Evolutionary conservation across 2,113 vertebrate species (phyloP).

Genomic region (Chaetorhynchus papuensis): DNA sequence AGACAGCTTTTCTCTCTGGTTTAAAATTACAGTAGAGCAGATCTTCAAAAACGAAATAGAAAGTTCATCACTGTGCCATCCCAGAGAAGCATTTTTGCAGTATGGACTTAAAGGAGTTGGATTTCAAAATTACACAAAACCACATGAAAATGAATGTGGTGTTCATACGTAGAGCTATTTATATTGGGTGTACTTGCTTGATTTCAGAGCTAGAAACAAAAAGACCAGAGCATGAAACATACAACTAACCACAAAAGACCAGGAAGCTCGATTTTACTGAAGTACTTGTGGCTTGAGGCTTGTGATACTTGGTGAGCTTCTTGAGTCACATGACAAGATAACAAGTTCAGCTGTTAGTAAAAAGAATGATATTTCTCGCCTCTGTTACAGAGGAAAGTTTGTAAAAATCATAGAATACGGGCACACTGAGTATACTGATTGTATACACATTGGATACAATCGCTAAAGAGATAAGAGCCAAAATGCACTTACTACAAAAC

Average conservation of each 20-base stretch:
- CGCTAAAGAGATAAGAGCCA: background rate
- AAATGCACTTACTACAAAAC: background rate
- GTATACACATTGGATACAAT: background rate
- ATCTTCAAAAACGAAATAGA: background rate
- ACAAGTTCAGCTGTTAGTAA: background rate
- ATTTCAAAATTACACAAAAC: background rate
- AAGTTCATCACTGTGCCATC: background rate
- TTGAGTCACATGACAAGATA: background rate
- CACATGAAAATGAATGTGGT: background rate
- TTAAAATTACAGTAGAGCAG: background rate
- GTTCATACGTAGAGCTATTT: background rate
- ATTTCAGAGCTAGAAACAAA: background rate
- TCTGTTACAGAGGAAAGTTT: background rate
- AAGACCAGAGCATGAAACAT: background rate
- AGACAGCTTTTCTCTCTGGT: background rate
- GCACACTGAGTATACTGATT: background rate
- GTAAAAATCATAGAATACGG: background rate
- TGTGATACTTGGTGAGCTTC: background rate
- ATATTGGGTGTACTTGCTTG: background rate
- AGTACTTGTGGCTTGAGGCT: background rate
- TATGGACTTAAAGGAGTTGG: background rate
- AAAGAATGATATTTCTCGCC: background rate
- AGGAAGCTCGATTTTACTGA: background rate
- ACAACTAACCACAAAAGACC: background rate
- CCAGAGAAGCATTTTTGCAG: background rate